Evolutionary conservation across 2,888 invertebrate genomes (phyloP).

Genomic region (Ectemnius continuus): DNA sequence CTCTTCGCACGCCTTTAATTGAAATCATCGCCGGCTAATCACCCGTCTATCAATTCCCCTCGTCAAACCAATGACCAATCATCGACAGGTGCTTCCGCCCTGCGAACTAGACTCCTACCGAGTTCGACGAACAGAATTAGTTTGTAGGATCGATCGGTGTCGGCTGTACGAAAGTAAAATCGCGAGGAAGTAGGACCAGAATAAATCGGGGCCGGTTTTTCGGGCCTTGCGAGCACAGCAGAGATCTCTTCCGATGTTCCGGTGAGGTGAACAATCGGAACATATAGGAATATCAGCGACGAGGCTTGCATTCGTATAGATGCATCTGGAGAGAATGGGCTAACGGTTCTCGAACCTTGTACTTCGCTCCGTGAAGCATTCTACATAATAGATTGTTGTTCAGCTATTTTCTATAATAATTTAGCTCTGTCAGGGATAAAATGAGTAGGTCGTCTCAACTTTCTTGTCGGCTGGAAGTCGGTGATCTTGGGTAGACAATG

Average conservation of each 20-base stretch:
- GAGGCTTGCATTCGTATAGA: constrained; percentile 33
- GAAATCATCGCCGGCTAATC: background rate
- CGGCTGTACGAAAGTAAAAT: constrained; percentile 41
- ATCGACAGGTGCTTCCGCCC: background rate
- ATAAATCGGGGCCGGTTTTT: constrained; percentile 33
- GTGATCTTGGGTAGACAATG: too few species aligned
- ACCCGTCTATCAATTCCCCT: background rate
- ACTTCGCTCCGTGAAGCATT: too few species aligned
- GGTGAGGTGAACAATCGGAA: constrained; percentile 74
- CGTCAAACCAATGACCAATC: background rate
- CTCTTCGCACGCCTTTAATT: background rate
- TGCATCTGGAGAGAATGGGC: constrained; percentile 23
- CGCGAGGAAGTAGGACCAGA: constrained; percentile 18
- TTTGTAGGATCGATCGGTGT: background rate
- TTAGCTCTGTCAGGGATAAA: too few species aligned
- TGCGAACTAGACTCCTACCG: background rate
- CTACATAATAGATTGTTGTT: too few species aligned
- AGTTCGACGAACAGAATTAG: background rate
- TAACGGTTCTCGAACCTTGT: constrained; percentile 39
- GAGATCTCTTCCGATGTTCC: constrained; percentile 76
- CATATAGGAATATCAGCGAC: constrained; percentile 62
- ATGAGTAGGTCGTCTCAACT: too few species aligned
- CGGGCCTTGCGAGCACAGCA: constrained; percentile 67
- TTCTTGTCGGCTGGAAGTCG: too few species aligned
- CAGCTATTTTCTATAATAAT: too few species aligned